Base-by-base conservation (phyloP, 1,140 invertebrate species). In the Chionoecetes opilio region DNA sequence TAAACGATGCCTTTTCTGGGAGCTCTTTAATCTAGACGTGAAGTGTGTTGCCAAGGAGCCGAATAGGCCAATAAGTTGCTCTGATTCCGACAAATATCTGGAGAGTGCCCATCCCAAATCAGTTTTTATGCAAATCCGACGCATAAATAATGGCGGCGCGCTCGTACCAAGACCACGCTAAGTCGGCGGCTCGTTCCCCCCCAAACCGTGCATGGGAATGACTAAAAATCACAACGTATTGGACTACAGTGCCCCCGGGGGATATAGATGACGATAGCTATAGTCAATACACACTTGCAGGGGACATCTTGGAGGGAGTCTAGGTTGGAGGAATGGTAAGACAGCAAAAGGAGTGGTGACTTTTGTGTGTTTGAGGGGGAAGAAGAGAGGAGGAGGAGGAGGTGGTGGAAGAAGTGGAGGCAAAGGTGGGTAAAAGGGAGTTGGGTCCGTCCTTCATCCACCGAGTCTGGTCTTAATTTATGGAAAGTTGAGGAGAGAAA, bases 81-180 rank as follows among this genome's bases (percentile, higher is more conserved):
- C 94, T 96, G 96, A 95, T 96, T 96, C 94, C 96, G 96, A 96
- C 96, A 96, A 96, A 96, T 96, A 96, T 96, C 96, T 94, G 96
- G 94, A 91, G 95, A 95, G 93, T 93, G 94, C 91, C 96, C 96
- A 93, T 95, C 94, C 96, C 94, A 95, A 96, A 96, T 96, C 96
- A 96, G 96, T 95, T 96, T 95, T 96, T 96, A 96, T 96, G 96
- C 95, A 96, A 96, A 96, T 96, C 88, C 87, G 88, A 21, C 26
- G 87, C 94, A 93, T 95, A 95, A 95, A 95, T 95, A 95, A 46
- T 63, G 91, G 32, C 35, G n/a, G 92, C 85, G 91, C 34, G 32
- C 91, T 82, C 84, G 94, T 82, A 29, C 35, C 29, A 82, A 32
- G 26, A 35, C 94, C 94, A 84, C 32, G 63, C 82, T 92, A 82